A percentile compares a stretch with the other conserved stretches of the same genome.
Conservation (phyloP, 1,140 invertebrate genomes). For the Popillia japonica region DNA sequence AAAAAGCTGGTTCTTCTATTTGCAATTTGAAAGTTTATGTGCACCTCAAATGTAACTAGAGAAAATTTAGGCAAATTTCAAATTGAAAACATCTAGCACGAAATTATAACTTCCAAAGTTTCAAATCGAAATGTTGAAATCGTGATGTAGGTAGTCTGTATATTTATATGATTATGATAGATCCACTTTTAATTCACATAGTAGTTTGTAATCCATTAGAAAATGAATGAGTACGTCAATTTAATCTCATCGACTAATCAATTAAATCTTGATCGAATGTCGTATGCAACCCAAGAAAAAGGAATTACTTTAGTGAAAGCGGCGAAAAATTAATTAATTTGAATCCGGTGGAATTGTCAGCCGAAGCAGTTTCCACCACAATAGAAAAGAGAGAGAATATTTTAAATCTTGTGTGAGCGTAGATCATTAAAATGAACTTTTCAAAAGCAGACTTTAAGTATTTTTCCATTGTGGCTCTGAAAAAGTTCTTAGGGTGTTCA, state of each 20-base stretch:
- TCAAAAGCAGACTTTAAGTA: constrained; percentile 21
- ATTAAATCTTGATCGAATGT: constrained; percentile 24
- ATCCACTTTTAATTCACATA: not conserved
- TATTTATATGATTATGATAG: not conserved
- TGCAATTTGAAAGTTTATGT: no score
- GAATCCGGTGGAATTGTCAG: constrained; percentile 4
- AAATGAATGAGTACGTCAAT: not conserved
- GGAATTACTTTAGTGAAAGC: constrained; percentile 1
- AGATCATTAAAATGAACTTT: constrained; percentile 26
- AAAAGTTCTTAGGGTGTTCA: constrained; percentile 4
- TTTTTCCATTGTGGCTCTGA: constrained; percentile 15
- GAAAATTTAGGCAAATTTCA: no score
- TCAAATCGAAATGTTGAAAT: no score
- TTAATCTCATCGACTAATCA: not conserved
- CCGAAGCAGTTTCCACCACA: constrained; percentile 17
- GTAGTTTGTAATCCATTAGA: no score
- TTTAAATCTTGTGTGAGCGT: constrained; percentile 21
- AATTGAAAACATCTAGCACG: no score
- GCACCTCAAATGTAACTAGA: no score
- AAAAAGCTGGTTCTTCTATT: no score
- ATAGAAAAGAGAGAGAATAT: constrained; percentile 29
- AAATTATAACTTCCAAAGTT: no score
- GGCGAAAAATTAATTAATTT: constrained; percentile 21
- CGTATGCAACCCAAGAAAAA: not conserved
- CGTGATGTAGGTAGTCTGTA: no score